phyloP scores from a whole-genome alignment of 2,888 invertebrate species.

The Clanis bilineata region DNA sequence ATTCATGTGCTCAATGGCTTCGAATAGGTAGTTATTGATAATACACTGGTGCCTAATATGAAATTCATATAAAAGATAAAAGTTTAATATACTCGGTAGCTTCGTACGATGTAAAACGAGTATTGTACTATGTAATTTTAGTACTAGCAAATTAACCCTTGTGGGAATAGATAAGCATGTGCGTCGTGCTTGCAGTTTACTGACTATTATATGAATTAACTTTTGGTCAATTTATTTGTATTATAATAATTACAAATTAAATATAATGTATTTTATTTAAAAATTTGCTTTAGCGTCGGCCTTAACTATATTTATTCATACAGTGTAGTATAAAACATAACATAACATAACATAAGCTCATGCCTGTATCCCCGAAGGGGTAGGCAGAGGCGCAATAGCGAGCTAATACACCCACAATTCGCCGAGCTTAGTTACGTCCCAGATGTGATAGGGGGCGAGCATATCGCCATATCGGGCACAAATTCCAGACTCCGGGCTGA shows the following conservation, averaged over 20 bases:
- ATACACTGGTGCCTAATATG: constrained; percentile 10
- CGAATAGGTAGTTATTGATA: background rate
- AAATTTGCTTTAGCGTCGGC: background rate
- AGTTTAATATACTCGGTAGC: background rate
- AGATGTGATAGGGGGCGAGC: too few relatives aligned
- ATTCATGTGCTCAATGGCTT: background rate
- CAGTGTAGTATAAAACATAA: too few relatives aligned
- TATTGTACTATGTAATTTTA: constrained; percentile 17
- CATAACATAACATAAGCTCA: too few relatives aligned
- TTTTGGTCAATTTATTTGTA: background rate
- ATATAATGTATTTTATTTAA: background rate
- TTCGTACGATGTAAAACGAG: constrained; percentile 15
- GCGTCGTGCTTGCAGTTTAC: background rate
- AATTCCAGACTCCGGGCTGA: too few relatives aligned
- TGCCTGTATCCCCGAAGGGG: too few relatives aligned
- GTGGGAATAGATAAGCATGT: background rate
- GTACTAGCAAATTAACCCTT: constrained; percentile 16
- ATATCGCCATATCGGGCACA: too few relatives aligned
- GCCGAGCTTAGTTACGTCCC: too few relatives aligned
- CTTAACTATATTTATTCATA: too few relatives aligned
- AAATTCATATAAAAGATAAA: constrained; percentile 14
- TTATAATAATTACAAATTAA: background rate
- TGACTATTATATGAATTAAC: background rate
- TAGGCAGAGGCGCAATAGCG: too few relatives aligned
- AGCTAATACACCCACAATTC: too few relatives aligned